Evolutionary conservation across 2,113 vertebrate species (phyloP), one percentile per base, ranked within the genome.

Genomic region (Numenius arquata): DNA sequence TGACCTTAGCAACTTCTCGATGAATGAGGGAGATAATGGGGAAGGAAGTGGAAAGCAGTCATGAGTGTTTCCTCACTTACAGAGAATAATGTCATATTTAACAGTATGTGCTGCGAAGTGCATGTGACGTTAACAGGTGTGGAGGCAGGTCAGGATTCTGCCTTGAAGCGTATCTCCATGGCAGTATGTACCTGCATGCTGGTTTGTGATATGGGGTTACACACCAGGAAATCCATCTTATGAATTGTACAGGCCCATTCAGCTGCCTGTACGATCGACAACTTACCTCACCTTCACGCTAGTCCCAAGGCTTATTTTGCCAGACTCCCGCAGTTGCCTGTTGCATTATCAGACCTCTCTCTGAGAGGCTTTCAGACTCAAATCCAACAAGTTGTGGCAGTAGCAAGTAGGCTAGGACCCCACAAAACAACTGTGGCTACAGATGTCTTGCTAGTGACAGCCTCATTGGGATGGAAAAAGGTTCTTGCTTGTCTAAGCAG

Each of bases 161-260:
- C 38, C 41, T 71, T 20, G 47, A 70, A 87, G 36, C 6, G 7
- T 55, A 19, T 47, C 53, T 68, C 38, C 40, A 8, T 4, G 15
- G 62, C 52, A 67, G 26, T 15, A 23, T 0, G 0, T 41, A 21
- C 41, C 47, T 50, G 16, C 15, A 4, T 50, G 59, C 45, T 76
- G 26, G 32, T 61, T 79, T 92, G 30, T 50, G 52, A 61, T n/a
- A 20, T 5, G 75, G 48, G 0, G 2, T 56, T 77, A 62, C 26
- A 43, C 17, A 48, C 10, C 5, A 61, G 36, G 9, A 87, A 72
- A 71, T 75, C 38, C 43, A 32, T 38, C 17, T 47, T 59, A 48
- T 1, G 15, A 75, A 41, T 13, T 0, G 0, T 45, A 65, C 0
- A 0, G n/a, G 15, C 29, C 53, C 75, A 21, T 80, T 58, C 58